Base-by-base conservation (phyloP, 1,140 invertebrate genomes). In the Rhizoglyphus robini region DNA sequence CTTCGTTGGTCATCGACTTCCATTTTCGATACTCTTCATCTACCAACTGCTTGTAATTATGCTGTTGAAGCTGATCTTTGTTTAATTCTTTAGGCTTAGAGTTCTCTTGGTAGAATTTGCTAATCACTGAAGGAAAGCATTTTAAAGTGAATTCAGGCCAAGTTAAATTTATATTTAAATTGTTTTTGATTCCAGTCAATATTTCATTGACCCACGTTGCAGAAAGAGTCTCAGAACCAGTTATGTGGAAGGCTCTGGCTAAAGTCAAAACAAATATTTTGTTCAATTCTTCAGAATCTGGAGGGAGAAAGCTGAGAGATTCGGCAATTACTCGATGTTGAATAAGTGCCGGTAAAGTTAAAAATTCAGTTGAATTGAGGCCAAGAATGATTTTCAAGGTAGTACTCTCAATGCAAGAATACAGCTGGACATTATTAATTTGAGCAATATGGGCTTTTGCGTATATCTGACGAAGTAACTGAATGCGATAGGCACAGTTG, bases 11-110 rank as follows among this genome's bases (percentile, higher is more conserved):
- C 73, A 72, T 70, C 75, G 77, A 91, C 47, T 88, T 87, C 91
- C 92, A 96, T 74, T 94, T 96, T 48, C 90, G 80, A 72, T 93
- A 96, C 72, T 96, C 93, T 72, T 94, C 90, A 71, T 95, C 90
- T 0, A 94, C 88, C 0, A 87, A 87, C 76, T 89, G 68, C 67
- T 54, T 68, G n/a, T n/a, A n/a, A n/a, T n/a, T n/a, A n/a, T n/a
- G n/a, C n/a, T n/a, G n/a, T n/a, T n/a, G n/a, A 2, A 73, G 48
- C 51, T 73, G 68, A 5, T 58, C 58, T 65, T 70, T 70, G 29
- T 69, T 70, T 38, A 47, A 27, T 65, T 67, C 65, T 48, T 69
- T 69, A 0, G 60, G 31, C 1, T 29, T 58, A 38, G 63, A 54
- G 64, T 68, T 32, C 15, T 67, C 31, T 31, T 68, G 57, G 73